Evolutionary conservation across 2,113 vertebrate genomes (phyloP), one percentile per base, ranked within the genome.

Genomic region (Halcyon senegalensis): DNA sequence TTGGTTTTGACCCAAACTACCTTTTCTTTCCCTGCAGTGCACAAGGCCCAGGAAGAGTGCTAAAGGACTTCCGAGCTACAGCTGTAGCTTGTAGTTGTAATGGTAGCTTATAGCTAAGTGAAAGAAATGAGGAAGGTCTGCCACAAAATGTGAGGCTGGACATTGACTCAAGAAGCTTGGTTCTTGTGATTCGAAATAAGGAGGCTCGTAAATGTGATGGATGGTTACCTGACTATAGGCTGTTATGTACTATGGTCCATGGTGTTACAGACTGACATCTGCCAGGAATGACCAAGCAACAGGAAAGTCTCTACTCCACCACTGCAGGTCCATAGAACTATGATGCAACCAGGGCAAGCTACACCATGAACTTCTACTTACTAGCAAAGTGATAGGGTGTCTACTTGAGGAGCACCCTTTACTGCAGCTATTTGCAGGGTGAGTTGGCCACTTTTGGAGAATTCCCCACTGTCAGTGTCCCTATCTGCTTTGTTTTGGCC

Each of bases 141-240:
- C 28, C 0, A 1, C 10, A 16, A 7, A 27, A 10, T 9, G 15
- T n/a, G 53, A 31, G 28, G 10, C 33, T 67, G 78, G 21, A 23
- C 39, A 9, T 16, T 62, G 37, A 13, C 55, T 84, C 0, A 0
- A 28, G 37, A 16, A 46, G 6, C 35, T 83, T 43, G 20, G 20
- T 79, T 59, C 63, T 62, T 69, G 46, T 33, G 39, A 41, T 66
- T 44, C 74, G n/a, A 77, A 44, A 30, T 77, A 44, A 70, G 37
- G 48, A 90, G 72, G n/a, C 11, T 16, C 3, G 2, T 53, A 80
- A 68, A 69, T 53, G 7, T 43, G 63, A 7, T 33, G 66, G 43
- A 35, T 3, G 2, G 27, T 48, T 64, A 25, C 37, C 16, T 55
- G 67, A 44, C 37, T 15, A 18, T 5, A 25, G 56, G 30, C 78